These are phyloP conservation scores for Megalops atlanticus DNA, from an alignment of 2,113 vertebrate species.

Conservation along the genomic window DNA sequence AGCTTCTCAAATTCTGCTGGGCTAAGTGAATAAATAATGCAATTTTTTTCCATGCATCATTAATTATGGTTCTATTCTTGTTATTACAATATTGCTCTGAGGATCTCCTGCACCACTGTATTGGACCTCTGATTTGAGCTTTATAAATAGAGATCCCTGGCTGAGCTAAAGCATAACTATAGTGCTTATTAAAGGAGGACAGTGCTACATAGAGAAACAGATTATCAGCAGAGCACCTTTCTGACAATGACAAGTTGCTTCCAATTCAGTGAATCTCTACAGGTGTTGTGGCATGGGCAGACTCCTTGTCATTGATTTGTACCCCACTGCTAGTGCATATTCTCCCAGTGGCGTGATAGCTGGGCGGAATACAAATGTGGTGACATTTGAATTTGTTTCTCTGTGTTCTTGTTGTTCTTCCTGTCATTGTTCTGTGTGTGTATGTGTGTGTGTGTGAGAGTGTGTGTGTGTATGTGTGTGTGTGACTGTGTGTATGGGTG, in stretches of 20 bases:
- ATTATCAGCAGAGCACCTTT: background rate
- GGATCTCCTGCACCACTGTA: background rate
- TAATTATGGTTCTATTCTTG: background rate
- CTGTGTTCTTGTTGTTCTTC: background rate
- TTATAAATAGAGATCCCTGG: background rate
- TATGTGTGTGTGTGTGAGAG: background rate
- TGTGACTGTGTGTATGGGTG: background rate
- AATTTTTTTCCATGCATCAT: background rate
- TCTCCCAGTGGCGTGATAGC: background rate
- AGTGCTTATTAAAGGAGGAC: background rate
- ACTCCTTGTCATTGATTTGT: background rate
- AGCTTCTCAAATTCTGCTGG: background rate
- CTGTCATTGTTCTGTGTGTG: background rate
- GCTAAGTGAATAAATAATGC: background rate
- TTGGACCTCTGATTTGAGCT: background rate
- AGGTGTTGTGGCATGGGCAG: background rate
- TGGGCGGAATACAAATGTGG: background rate
- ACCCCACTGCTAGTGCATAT: background rate
- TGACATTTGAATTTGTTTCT: background rate
- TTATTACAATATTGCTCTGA: too few relatives aligned
- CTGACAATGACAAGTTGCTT: conserved; percentile 1
- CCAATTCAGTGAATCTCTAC: background rate
- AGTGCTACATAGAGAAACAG: background rate
- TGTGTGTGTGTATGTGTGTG: background rate
- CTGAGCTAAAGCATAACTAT: background rate